Evolutionary conservation across 1,140 invertebrate species (phyloP).

Genomic region (Diorhabda carinulata): DNA sequence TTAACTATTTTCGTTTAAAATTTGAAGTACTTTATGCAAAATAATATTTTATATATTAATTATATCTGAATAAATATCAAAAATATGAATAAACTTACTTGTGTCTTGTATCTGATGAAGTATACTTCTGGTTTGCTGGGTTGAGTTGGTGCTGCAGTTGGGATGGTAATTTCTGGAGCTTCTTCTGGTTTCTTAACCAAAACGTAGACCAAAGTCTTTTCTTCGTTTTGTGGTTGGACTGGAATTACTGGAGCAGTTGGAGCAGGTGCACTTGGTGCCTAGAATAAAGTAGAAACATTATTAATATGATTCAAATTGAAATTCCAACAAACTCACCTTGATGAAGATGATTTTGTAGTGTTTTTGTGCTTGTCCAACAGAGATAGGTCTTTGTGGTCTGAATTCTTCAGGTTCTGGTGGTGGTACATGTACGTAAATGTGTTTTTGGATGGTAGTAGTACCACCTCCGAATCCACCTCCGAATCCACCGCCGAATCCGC

Average conservation of each 20-base stretch:
- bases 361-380: slow-evolving; percentile 66
- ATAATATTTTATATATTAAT: not conserved
- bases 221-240: slow-evolving; percentile 74
- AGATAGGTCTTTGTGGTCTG: slow-evolving; percentile 61
- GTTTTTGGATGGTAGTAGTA: slow-evolving; percentile 67
- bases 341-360: slow-evolving; percentile 91
- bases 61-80: not conserved
- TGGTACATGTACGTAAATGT: slow-evolving; percentile 83
- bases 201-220: slow-evolving; percentile 88
- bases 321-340: slow-evolving; percentile 49
- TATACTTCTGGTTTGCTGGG: slow-evolving; percentile 83
- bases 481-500: slow-evolving; percentile 28
- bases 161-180: slow-evolving; percentile 71
- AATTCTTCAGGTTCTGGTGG: slow-evolving; percentile 60
- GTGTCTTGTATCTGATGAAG: slow-evolving; percentile 85
- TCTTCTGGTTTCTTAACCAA: slow-evolving; percentile 85
- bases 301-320: not conserved
- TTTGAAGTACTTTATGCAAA: not conserved
- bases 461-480: slow-evolving; percentile 49
- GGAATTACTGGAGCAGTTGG: slow-evolving; percentile 75
- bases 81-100: slow-evolving; percentile 41
- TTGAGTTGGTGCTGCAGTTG: slow-evolving; percentile 73
- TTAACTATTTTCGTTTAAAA: not conserved
- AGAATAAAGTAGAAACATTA: slow-evolving; percentile 8
- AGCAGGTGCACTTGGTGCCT: slow-evolving; percentile 73